Base-by-base conservation (phyloP, 2,888 invertebrate species). In the Trachelus iudaicus region DNA sequence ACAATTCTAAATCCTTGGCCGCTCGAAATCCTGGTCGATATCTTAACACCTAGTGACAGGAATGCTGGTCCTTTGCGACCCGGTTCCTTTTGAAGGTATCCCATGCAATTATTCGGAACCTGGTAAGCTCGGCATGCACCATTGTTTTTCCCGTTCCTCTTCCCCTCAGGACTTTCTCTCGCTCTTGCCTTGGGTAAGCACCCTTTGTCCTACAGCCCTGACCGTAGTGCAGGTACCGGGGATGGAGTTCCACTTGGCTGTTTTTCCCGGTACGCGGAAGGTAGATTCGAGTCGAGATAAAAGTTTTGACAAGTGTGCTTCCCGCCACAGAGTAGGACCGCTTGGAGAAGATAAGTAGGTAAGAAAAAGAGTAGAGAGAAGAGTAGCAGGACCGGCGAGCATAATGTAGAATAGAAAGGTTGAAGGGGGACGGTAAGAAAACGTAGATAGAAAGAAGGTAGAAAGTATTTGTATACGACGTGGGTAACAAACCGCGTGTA, bases 81-180 rank as follows among this genome's bases (percentile, higher is more conserved):
- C 83, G 87, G 87, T 87, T 83, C 85, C 88, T 89, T 88, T 88
- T 85, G 85, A 81, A 87, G 83, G 86, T 85, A 87, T 90, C 90
- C 85, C 81, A 78, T 84, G 85, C 88, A 90, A 90, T 91, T 90
- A 90, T 87, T 88, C 87, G 85, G 85, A 87, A 85, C 84, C 83
- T 78, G 69, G 78, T 82, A 79, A 85, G 81, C 81, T 69, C 79
- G 79, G 78, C 30, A 73, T 77, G 80, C 84, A 82, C 33, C 31
- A 73, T 75, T 33, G 34, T 73, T 75, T 73, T 40, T 31, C 33
- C 35, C 69, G 9, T 69, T 69, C 13, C 33, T 9, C 71, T 33
- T 34, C 33, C 11, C 35, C 74, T 75, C 71, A n/a, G 6, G 73
- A 71, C 77, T 75, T 75, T 73, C 79, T 74, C 74, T 69, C 69